phyloP scores from a whole-genome alignment of 2,888 invertebrate species.

The Oscheius sp. region DNA sequence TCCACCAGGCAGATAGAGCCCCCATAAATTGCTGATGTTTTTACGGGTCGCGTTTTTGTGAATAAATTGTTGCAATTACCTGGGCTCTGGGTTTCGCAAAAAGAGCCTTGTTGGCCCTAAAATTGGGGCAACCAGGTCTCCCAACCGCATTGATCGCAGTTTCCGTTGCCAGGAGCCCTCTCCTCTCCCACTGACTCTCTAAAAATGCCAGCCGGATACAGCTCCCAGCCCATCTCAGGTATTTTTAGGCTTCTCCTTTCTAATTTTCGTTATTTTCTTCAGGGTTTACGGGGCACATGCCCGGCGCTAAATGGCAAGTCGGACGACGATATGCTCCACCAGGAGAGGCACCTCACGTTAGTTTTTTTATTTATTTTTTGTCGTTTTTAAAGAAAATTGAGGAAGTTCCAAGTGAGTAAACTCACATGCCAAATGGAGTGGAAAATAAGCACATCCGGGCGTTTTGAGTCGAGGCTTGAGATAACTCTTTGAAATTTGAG shows the following conservation, averaged over 20 bases:
- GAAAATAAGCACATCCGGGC: too few species aligned
- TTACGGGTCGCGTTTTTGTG: too few species aligned
- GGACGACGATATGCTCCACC: constrained; percentile 46
- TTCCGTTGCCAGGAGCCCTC: constrained; percentile 28
- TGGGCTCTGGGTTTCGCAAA: constrained; percentile 3
- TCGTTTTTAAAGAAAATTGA: too few species aligned
- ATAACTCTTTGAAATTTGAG: too few species aligned
- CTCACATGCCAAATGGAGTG: too few species aligned
- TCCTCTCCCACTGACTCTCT: background rate
- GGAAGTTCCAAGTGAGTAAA: too few species aligned
- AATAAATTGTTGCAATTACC: too few species aligned
- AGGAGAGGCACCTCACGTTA: background rate
- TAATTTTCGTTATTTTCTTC: background rate
- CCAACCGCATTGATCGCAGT: constrained; percentile 9
- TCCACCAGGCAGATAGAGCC: too few species aligned
- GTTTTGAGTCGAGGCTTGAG: too few species aligned
- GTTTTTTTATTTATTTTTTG: background rate
- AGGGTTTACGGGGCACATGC: constrained; percentile 58
- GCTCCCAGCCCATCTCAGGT: constrained; percentile 13
- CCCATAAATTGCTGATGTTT: too few species aligned
- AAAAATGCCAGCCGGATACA: constrained; percentile 27
- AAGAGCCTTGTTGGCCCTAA: background rate
- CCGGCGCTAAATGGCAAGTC: constrained; percentile 56
- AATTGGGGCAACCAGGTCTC: background rate
- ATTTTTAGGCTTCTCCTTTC: background rate